phyloP scores from a whole-genome alignment of 2,888 invertebrate genomes.

The Pachycephus smyrnensis region DNA sequence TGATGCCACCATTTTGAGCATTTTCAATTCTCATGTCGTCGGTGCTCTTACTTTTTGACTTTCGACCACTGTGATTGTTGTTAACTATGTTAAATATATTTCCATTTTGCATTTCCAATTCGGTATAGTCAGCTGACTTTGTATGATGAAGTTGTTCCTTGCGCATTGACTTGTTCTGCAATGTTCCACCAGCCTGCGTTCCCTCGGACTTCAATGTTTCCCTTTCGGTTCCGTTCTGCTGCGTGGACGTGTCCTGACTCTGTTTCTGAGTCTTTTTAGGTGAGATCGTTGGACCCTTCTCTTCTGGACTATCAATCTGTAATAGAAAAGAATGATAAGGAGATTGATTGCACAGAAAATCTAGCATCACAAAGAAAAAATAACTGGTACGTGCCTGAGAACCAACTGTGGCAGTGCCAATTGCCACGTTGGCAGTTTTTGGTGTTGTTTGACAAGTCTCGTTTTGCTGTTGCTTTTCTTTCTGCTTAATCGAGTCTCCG shows the following conservation, averaged over 20 bases:
- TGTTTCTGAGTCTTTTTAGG: slow-evolving; percentile 68
- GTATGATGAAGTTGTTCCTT: slow-evolving; percentile 65
- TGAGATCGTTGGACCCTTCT: slow-evolving; percentile 68
- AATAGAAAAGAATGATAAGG: neutral
- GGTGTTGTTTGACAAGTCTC: slow-evolving; percentile 66
- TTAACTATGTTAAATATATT: slow-evolving; percentile 65
- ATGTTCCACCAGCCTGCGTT: slow-evolving; percentile 84
- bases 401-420: slow-evolving; percentile 66
- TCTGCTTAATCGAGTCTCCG: slow-evolving; percentile 61
- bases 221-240: slow-evolving; percentile 60
- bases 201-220: slow-evolving; percentile 81
- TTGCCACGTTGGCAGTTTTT: slow-evolving; percentile 61
- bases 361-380: neutral
- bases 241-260: slow-evolving; percentile 67
- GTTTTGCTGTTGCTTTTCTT: slow-evolving; percentile 67
- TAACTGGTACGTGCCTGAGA: slow-evolving; percentile 67
- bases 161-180: slow-evolving; percentile 67
- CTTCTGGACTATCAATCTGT: slow-evolving; percentile 62
- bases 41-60: slow-evolving; percentile 89
- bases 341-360: neutral
- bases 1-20: slow-evolving; percentile 65
- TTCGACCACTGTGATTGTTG: slow-evolving; percentile 69
- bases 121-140: slow-evolving; percentile 71
- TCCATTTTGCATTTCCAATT: slow-evolving; percentile 67
- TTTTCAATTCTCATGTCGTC: slow-evolving; percentile 81